Base-by-base conservation (phyloP, 1,140 invertebrate species). In the Trichoplusia ni region DNA sequence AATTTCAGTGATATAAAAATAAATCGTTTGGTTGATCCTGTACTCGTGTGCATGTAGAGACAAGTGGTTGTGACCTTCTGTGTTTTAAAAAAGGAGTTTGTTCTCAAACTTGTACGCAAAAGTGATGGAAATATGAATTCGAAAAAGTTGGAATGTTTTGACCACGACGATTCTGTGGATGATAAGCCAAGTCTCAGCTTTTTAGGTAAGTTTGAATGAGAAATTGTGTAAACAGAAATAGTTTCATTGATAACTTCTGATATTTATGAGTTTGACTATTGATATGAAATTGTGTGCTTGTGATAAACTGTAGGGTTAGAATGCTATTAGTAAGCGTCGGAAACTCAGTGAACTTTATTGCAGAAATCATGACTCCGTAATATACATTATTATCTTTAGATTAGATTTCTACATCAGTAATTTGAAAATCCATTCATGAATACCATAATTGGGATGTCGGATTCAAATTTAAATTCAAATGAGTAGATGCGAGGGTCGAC, bases 161-260 rank as follows among this genome's bases (percentile, higher is more conserved):
- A 83, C 37, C 79, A 88, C 66, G 81, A 88, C 61, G 86, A 88
- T 62, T 89, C 86, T 19, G 81, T 85, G 62, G 85, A 88, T 64
- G 88, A 82, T 64, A 89, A 89, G 72, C 82, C 85, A 38, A 90
- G 86, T 73, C 82, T 90, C 77, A 90, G 88, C 73, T 89, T 88
- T 81, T 79, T 88, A 90, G 86, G 88, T 90, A 73, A 84, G 79
- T 75, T 77, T 31, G n/a, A 44, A 27, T 7, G 14, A 51, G 14
- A 51, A 31, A 19, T 44, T 29, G 42, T 29, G 38, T 58, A 58
- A 23, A 58, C 9, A 58, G 23, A 19, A 37, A 54, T 54, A 35
- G 25, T 27, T 27, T 51, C 53, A 66, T 61, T 63, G 64, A 64
- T 69, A 61, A 14, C 44, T 47, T 31, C 21, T 56, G 25, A 62